phyloP scores from a whole-genome alignment of 2,797 vertebrate genomes.

The Adrianichthys oophorus region DNA sequence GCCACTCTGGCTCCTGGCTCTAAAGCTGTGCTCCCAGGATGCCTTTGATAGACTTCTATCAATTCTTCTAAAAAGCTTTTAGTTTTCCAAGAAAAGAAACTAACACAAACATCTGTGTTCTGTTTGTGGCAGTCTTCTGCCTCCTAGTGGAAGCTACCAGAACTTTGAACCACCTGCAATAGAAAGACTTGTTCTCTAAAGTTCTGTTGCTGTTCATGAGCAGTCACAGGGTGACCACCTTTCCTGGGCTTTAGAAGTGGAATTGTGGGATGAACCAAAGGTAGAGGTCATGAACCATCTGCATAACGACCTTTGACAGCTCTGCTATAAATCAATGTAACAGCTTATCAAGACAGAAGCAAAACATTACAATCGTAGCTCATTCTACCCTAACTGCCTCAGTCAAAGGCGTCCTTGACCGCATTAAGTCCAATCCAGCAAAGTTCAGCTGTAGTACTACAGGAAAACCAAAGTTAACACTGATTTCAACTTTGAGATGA shows the following conservation, averaged over 20 bases:
- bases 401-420: slow-evolving; percentile 10
- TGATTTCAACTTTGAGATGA: slow-evolving; percentile 56
- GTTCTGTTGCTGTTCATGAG: neutral
- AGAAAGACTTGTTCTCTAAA: no score
- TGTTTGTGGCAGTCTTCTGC: slow-evolving; percentile 7
- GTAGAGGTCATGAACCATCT: slow-evolving; percentile 19
- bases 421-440: slow-evolving; percentile 12
- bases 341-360: slow-evolving; percentile 15
- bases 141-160: slow-evolving; percentile 16
- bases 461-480: slow-evolving; percentile 67
- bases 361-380: slow-evolving; percentile 17
- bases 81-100: slow-evolving; percentile 39
- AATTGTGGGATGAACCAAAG: slow-evolving; percentile 31
- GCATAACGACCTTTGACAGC: neutral
- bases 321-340: slow-evolving; percentile 38
- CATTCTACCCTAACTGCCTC: slow-evolving; percentile 2
- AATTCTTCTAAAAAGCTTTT: slow-evolving; percentile 38
- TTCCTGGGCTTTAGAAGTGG: slow-evolving; percentile 35
- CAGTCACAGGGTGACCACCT: slow-evolving; percentile 4
- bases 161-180: neutral
- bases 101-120: slow-evolving; percentile 14
- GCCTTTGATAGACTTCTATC: slow-evolving; percentile 43
- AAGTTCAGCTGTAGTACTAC: slow-evolving; percentile 23
- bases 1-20: slow-evolving; percentile 48
- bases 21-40: slow-evolving; percentile 29